A percentile compares a stretch with the other conserved stretches of the same genome.
These are phyloP conservation scores for Clarias magur DNA, from an alignment of 2,113 vertebrate species.

Conservation along the genomic window DNA sequence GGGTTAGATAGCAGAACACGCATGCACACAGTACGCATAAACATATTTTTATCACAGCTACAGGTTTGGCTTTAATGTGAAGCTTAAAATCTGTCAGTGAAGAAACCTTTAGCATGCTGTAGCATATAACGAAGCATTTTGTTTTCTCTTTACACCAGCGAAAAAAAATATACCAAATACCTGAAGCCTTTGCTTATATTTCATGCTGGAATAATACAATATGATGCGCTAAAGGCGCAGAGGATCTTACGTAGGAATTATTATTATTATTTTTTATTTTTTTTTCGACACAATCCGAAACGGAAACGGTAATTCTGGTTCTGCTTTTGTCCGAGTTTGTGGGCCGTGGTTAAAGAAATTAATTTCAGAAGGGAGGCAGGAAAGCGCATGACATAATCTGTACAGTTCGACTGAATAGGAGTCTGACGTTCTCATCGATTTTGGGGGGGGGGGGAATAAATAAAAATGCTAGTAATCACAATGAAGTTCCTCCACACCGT, in stretches of 20 bases:
- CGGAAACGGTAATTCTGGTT: background rate
- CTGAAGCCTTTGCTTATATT: background rate
- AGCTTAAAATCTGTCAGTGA: background rate
- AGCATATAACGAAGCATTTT: background rate
- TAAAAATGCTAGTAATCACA: background rate
- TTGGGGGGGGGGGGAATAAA: background rate
- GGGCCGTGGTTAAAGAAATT: background rate
- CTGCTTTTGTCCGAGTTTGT: background rate
- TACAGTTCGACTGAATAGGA: background rate
- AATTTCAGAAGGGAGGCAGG: background rate
- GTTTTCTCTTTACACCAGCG: background rate
- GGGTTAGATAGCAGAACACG: background rate
- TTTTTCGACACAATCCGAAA: background rate
- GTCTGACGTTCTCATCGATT: background rate
- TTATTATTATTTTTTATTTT: background rate
- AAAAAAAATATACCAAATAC: background rate
- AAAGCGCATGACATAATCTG: background rate
- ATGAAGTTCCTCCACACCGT: too few relatives aligned
- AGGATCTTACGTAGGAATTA: background rate
- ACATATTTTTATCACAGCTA: background rate
- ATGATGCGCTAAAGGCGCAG: background rate
- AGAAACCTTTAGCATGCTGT: conserved; percentile 1
- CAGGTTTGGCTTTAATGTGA: background rate
- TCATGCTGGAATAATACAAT: background rate
- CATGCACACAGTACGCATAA: background rate